phyloP scores from a whole-genome alignment of 2,113 vertebrate genomes.

The Onychostoma macrolepis region DNA sequence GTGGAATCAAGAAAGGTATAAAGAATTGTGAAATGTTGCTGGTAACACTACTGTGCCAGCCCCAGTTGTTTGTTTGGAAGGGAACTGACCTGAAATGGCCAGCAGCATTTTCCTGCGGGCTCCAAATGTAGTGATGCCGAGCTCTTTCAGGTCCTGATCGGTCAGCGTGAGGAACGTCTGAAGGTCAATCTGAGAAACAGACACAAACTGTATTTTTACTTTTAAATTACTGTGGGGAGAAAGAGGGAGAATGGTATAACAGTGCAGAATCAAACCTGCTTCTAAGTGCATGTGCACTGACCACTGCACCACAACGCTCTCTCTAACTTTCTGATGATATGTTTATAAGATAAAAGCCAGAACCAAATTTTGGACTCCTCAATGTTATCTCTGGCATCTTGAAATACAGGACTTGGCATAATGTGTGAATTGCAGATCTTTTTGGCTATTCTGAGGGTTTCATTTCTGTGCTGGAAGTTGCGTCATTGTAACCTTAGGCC shows the following conservation, averaged over 20 bases:
- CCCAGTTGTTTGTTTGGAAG: background rate
- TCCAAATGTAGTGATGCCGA: slow-evolving; percentile 97
- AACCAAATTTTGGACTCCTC: background rate
- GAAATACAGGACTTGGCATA: background rate
- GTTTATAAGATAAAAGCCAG: slow-evolving; percentile 17
- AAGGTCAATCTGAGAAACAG: slow-evolving; percentile 88
- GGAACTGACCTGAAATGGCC: slow-evolving; percentile 90
- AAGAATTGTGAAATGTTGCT: background rate
- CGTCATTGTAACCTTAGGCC: background rate
- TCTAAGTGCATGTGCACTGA: background rate
- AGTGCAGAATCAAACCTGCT: background rate
- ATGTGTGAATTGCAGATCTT: background rate
- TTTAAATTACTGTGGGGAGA: background rate
- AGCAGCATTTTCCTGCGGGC: slow-evolving; percentile 99
- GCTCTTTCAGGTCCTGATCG: slow-evolving; percentile 97
- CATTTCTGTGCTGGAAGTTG: slow-evolving; percentile 10
- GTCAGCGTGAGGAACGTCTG: slow-evolving; percentile 98
- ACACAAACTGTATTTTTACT: slow-evolving; percentile 3
- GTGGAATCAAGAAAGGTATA: background rate
- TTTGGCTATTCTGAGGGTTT: background rate
- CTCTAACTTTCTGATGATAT: background rate
- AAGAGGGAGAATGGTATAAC: background rate
- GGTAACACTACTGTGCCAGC: background rate
- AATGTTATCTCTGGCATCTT: background rate
- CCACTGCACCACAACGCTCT: background rate